phyloP scores from a whole-genome alignment of 2,113 vertebrate genomes.

The Boleophthalmus pectinirostris region DNA sequence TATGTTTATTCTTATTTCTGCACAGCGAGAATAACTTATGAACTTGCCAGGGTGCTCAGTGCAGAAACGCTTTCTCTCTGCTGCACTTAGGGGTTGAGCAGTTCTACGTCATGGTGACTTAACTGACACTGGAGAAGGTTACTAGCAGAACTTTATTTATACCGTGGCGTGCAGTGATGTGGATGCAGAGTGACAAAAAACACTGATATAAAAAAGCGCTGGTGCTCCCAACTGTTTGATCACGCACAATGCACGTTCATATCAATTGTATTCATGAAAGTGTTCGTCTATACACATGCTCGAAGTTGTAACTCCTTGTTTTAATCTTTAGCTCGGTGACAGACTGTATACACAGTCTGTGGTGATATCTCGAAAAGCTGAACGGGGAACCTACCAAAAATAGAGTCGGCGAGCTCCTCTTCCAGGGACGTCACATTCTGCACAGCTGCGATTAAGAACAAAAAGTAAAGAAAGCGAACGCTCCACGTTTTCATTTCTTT shows the following conservation, averaged over 20 bases:
- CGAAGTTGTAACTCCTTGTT: not conserved
- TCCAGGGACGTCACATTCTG: slow-evolving; percentile 65
- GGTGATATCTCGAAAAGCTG: not conserved
- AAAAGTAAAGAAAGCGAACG: slow-evolving; percentile 47
- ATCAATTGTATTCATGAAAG: not conserved
- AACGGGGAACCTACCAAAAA: slow-evolving; percentile 69
- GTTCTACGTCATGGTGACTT: not conserved
- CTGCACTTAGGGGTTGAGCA: not conserved
- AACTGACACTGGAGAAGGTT: not conserved
- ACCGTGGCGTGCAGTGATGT: not conserved
- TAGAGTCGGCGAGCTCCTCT: slow-evolving; percentile 59
- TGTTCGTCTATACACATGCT: not conserved
- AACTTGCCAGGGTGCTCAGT: not conserved
- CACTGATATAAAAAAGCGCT: not conserved
- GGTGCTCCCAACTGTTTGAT: not conserved
- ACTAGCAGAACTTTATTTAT: not conserved
- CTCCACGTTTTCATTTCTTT: slow-evolving; percentile 70
- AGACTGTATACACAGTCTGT: too few relatives aligned
- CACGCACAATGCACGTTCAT: not conserved
- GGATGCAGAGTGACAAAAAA: not conserved
- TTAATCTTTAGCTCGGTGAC: not conserved
- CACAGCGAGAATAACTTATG: not conserved
- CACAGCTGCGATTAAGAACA: slow-evolving; percentile 61
- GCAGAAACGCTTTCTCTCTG: not conserved
- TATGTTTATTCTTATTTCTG: not conserved